These are phyloP conservation scores for Drosophila bocki DNA, from an alignment of 1,140 invertebrate genomes.

Conservation along the genomic window DNA sequence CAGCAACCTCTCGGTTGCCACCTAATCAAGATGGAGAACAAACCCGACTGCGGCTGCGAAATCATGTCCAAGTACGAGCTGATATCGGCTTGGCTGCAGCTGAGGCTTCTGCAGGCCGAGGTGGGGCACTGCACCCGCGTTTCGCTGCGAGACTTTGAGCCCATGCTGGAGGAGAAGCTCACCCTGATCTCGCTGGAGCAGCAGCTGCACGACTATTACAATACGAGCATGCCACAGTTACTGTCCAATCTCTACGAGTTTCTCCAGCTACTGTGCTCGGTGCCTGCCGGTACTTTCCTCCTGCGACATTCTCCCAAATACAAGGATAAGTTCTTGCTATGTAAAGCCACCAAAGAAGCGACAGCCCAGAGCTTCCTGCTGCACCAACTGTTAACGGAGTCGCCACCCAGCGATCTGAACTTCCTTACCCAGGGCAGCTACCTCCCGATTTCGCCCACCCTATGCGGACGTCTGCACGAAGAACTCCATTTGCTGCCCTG, in stretches of 20 bases:
- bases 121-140: conserved; percentile 54
- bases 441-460: conserved; percentile 52
- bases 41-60: conserved; percentile 77
- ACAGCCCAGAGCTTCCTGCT: conserved; percentile 53
- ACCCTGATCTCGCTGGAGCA: conserved; percentile 48
- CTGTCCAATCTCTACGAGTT: conserved; percentile 65
- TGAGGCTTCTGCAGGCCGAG: conserved; percentile 50
- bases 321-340: conserved; percentile 66
- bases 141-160: conserved; percentile 45
- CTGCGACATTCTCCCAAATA: conserved; percentile 66
- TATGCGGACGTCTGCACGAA: conserved; percentile 64
- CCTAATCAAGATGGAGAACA: conserved; percentile 70
- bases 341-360: conserved; percentile 36
- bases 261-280: conserved; percentile 53
- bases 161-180: conserved; percentile 57
- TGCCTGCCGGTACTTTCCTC: conserved; percentile 58
- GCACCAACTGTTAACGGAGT: conserved; percentile 35
- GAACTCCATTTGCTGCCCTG: conserved; percentile 60
- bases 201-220: conserved; percentile 57
- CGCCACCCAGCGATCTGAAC: conserved; percentile 33
- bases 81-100: conserved; percentile 67
- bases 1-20: conserved; percentile 51
- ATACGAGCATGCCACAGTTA: conserved; percentile 46
- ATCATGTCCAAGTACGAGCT: conserved; percentile 74
- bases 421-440: conserved; percentile 63